A percentile compares a stretch with the other conserved stretches of the same genome.
Evolutionary conservation across 2,888 invertebrate species (phyloP).

Genomic region (Conomelus anceps): DNA sequence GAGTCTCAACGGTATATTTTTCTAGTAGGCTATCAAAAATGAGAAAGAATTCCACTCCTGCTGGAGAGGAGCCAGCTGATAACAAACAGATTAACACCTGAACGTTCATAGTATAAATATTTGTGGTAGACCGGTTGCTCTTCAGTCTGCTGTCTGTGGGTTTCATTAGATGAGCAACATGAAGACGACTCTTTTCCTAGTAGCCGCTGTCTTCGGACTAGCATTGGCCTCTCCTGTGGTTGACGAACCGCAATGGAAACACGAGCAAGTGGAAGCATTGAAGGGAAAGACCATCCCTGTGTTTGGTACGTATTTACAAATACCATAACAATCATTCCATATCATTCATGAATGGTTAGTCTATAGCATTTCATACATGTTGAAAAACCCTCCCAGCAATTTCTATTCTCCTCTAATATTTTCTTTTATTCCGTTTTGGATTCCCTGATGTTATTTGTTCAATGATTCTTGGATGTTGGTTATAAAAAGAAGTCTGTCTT

Average conservation of each 20-base stretch:
- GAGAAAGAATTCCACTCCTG: not conserved
- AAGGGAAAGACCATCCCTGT: not conserved
- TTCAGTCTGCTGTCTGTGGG: not conserved
- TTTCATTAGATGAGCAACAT: not conserved
- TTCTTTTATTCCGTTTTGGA: too few relatives aligned
- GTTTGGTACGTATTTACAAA: not conserved
- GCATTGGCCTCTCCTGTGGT: not conserved
- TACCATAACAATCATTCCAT: not conserved
- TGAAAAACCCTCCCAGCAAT: too few relatives aligned
- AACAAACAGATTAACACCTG: not conserved
- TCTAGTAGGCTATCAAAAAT: not conserved
- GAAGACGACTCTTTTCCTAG: not conserved
- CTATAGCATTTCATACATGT: too few relatives aligned
- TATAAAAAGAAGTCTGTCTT: too few relatives aligned
- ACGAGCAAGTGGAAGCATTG: not conserved
- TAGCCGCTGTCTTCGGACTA: not conserved
- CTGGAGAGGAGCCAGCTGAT: not conserved
- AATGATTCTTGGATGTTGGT: too few relatives aligned
- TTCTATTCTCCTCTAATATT: too few relatives aligned
- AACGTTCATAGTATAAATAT: not conserved
- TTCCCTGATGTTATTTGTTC: too few relatives aligned
- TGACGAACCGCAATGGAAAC: not conserved
- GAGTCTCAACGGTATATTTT: not conserved
- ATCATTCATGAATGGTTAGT: not conserved
- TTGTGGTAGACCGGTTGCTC: not conserved